Evolutionary conservation across 2,113 vertebrate genomes (phyloP).

Genomic region (Pseudorectes ferrugineus): DNA sequence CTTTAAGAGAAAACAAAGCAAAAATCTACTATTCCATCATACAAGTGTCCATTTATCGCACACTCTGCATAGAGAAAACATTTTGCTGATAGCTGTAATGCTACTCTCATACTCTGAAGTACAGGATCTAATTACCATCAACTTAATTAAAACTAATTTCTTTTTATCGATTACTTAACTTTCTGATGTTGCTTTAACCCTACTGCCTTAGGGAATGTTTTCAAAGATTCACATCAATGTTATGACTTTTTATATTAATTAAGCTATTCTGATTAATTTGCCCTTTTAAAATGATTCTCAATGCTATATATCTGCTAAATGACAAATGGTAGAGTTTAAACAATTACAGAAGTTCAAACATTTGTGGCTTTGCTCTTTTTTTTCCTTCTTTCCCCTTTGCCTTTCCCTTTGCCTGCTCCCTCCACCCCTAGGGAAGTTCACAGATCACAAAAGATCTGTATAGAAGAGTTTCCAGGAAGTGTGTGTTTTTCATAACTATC

Average conservation of each 20-base stretch:
- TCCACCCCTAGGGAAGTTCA: background rate
- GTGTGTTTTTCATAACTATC: background rate
- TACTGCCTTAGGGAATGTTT: conserved; percentile 7
- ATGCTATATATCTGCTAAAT: background rate
- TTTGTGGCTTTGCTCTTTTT: background rate
- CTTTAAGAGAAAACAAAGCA: background rate
- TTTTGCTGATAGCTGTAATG: background rate
- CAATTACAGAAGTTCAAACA: background rate
- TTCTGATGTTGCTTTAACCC: background rate
- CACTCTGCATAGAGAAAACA: background rate
- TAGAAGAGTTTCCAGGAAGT: background rate
- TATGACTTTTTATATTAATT: conserved; percentile 30
- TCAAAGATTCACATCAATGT: background rate
- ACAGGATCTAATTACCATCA: conserved; percentile 21
- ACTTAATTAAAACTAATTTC: conserved; percentile 40
- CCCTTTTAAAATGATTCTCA: background rate
- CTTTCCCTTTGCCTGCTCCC: background rate
- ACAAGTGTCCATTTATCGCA: background rate
- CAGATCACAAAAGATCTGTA: background rate
- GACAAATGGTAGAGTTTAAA: background rate
- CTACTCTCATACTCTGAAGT: background rate
- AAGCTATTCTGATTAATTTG: conserved; percentile 16
- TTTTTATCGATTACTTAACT: conserved; percentile 39
- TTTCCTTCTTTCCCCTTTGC: background rate
- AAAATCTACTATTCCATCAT: background rate